Evolutionary conservation across 2,797 vertebrate genomes (phyloP).

Genomic region (Clarias fuscus): DNA sequence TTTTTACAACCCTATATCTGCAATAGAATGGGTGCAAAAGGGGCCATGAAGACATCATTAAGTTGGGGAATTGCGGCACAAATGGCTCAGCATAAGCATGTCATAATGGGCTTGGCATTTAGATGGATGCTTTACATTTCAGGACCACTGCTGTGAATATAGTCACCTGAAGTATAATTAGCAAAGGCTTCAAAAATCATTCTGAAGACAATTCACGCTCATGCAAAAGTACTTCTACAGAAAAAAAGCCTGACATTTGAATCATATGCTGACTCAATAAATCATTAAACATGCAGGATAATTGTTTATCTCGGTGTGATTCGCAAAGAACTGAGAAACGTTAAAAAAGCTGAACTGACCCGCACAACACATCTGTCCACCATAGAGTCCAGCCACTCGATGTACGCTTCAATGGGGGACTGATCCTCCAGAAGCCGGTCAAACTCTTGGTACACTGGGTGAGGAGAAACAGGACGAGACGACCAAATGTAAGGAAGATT

Average conservation of each 20-base stretch:
- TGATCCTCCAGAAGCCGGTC: constrained; percentile 96
- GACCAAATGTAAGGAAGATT: background rate
- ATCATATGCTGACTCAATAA: background rate
- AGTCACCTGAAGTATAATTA: background rate
- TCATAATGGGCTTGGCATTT: constrained; percentile 55
- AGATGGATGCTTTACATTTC: constrained; percentile 58
- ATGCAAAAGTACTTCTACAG: background rate
- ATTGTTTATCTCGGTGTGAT: background rate
- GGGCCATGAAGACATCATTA: constrained; percentile 83
- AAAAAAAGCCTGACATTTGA: background rate
- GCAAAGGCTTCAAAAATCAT: background rate
- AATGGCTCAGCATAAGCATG: constrained; percentile 60
- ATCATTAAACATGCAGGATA: background rate
- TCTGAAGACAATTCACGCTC: background rate
- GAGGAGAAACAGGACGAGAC: constrained; percentile 39
- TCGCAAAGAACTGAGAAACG: background rate
- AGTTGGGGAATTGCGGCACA: constrained; percentile 67
- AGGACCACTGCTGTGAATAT: background rate
- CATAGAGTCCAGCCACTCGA: constrained; percentile 98
- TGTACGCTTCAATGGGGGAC: constrained; percentile 95
- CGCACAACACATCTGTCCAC: constrained; percentile 97
- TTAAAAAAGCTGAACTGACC: constrained; percentile 73
- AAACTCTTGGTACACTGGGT: constrained; percentile 96
- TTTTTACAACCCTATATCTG: constrained; percentile 81
- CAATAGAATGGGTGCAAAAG: constrained; percentile 77